These are phyloP conservation scores for Nilaparvata lugens DNA, from an alignment of 1,140 invertebrate species.

Conservation along the genomic window DNA sequence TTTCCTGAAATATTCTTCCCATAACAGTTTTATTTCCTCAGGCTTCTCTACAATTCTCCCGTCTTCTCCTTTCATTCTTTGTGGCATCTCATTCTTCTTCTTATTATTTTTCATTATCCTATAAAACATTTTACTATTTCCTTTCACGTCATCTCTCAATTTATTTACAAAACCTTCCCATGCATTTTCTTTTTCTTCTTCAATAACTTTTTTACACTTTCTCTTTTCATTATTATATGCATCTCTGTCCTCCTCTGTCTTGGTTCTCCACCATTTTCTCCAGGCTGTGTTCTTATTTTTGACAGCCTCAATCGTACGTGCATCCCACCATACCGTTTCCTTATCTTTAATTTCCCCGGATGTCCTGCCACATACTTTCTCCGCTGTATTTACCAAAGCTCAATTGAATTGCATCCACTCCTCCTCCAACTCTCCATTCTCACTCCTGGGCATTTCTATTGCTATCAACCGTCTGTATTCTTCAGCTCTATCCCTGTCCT, in stretches of 20 bases:
- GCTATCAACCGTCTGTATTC: neutral
- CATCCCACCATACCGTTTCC: neutral
- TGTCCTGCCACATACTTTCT: neutral
- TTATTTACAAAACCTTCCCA: too few species aligned
- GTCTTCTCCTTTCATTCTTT: too few species aligned
- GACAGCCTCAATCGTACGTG: neutral
- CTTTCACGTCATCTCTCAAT: too few species aligned
- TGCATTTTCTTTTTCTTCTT: too few species aligned
- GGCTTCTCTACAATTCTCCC: too few species aligned
- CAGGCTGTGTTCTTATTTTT: neutral
- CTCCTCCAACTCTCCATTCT: neutral
- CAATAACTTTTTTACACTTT: too few species aligned
- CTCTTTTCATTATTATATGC: too few species aligned
- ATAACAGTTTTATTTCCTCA: neutral
- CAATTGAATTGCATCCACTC: neutral
- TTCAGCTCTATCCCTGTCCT: neutral
- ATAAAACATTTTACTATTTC: too few species aligned
- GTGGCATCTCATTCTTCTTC: too few species aligned
- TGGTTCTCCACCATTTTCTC: neutral
- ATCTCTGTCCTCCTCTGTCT: too few species aligned
- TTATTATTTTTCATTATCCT: too few species aligned
- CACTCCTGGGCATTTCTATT: neutral
- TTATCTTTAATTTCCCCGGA: neutral
- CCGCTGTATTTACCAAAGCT: neutral
- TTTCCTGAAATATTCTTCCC: conserved; percentile 1